Conservation (phyloP, 2,113 vertebrate species). For the Lampris incognitus region DNA sequence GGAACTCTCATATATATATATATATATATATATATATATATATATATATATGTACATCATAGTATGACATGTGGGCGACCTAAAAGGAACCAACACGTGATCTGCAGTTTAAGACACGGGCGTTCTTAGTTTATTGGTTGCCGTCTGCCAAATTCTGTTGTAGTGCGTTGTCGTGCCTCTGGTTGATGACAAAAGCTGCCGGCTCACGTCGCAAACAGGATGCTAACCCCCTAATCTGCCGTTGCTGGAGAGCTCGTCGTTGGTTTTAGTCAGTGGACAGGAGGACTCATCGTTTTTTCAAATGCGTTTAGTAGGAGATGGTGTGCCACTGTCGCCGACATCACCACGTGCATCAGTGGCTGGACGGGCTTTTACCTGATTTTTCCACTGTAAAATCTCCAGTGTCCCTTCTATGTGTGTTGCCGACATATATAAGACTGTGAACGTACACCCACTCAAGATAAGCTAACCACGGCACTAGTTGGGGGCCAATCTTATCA, state of each 20-base stretch:
- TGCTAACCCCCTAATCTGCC: background rate
- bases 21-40: too few relatives aligned
- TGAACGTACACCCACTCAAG: background rate
- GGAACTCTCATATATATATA: too few relatives aligned
- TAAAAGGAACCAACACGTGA: too few relatives aligned
- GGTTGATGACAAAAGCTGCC: background rate
- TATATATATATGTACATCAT: too few relatives aligned
- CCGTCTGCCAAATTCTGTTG: too few relatives aligned
- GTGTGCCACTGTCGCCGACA: too few relatives aligned
- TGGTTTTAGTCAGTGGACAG: background rate
- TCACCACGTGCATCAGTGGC: too few relatives aligned
- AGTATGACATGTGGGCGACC: too few relatives aligned
- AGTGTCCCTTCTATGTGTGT: background rate
- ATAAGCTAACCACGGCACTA: background rate
- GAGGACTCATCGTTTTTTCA: background rate
- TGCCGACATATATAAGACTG: background rate
- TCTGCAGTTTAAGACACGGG: too few relatives aligned
- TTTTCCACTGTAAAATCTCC: background rate
- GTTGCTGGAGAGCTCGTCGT: background rate
- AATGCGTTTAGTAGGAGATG: too few relatives aligned
- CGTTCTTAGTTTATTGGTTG: too few relatives aligned
- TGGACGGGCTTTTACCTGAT: too few relatives aligned
- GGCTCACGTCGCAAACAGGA: background rate
- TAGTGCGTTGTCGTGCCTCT: background rate
- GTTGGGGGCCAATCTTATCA: background rate